phyloP scores from a whole-genome alignment of 2,797 vertebrate species.

The Gephyroberyx darwinii region DNA sequence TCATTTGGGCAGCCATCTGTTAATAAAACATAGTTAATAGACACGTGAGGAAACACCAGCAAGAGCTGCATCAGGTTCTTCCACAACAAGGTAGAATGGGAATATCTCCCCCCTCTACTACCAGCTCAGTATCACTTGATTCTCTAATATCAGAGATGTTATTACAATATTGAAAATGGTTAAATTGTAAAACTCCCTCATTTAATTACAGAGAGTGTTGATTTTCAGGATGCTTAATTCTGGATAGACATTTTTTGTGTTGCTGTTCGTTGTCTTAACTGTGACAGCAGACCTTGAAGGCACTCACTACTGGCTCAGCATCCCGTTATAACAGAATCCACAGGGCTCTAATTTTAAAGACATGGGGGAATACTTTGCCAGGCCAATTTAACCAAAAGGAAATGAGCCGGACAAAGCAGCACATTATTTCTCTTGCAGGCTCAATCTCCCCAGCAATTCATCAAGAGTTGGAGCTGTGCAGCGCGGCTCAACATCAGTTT shows the following conservation, averaged over 20 bases:
- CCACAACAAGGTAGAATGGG: no score
- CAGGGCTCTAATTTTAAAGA: slow-evolving; percentile 20
- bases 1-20: slow-evolving; percentile 14
- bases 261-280: not conserved
- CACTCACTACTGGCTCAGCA: slow-evolving; percentile 17
- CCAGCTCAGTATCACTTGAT: no score
- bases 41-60: slow-evolving; percentile 3
- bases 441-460: slow-evolving; percentile 61
- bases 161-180: no score
- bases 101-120: no score
- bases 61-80: no score
- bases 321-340: slow-evolving; percentile 38
- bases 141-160: no score
- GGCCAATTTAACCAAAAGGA: slow-evolving; percentile 60
- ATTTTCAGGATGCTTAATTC: not conserved
- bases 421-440: slow-evolving; percentile 55
- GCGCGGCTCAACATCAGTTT: slow-evolving; percentile 36
- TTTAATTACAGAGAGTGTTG: no score
- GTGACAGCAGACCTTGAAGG: not conserved
- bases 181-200: no score
- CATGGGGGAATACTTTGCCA: slow-evolving; percentile 34
- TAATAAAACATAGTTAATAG: slow-evolving; percentile 14
- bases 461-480: slow-evolving; percentile 41
- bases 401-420: slow-evolving; percentile 59
- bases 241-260: not conserved